These are phyloP conservation scores for Penaeus japonicus DNA, from an alignment of 1,140 invertebrate species.

Conservation along the genomic window DNA sequence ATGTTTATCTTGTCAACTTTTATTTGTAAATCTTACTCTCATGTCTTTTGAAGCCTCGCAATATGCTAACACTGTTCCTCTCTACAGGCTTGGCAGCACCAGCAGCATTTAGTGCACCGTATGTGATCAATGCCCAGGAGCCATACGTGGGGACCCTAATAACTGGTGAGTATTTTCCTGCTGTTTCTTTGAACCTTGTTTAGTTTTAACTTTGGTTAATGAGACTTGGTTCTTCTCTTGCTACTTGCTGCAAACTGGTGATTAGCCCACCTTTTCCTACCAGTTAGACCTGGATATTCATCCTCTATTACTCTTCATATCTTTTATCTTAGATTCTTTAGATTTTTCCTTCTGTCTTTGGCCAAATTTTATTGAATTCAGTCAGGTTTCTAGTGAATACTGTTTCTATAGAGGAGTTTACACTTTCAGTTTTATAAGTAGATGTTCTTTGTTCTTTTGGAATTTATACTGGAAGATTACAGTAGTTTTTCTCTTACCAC, in stretches of 20 bases:
- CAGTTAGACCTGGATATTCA: not conserved
- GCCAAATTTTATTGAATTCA: no score
- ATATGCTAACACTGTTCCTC: conserved; percentile 25
- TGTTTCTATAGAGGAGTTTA: no score
- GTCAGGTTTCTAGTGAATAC: no score
- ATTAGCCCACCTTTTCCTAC: no score
- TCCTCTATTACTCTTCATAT: conserved; percentile 11
- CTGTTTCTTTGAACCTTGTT: not conserved
- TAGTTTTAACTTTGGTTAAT: no score
- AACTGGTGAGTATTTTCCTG: conserved; percentile 62
- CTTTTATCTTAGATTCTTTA: not conserved
- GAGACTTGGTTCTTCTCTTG: no score
- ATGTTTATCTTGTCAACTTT: no score
- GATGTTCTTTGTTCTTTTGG: no score
- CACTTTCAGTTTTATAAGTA: no score
- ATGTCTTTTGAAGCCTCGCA: no score
- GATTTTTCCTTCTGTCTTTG: no score
- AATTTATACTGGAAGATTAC: not conserved
- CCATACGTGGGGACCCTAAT: conserved; percentile 67
- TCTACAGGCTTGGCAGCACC: conserved; percentile 66
- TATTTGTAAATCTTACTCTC: not conserved
- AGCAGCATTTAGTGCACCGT: conserved; percentile 80
- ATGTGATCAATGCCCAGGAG: conserved; percentile 87
- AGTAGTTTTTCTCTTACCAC: not conserved
- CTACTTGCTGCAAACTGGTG: no score